Evolutionary conservation across 2,888 invertebrate species (phyloP).

Genomic region (Lamellibrachia columna): DNA sequence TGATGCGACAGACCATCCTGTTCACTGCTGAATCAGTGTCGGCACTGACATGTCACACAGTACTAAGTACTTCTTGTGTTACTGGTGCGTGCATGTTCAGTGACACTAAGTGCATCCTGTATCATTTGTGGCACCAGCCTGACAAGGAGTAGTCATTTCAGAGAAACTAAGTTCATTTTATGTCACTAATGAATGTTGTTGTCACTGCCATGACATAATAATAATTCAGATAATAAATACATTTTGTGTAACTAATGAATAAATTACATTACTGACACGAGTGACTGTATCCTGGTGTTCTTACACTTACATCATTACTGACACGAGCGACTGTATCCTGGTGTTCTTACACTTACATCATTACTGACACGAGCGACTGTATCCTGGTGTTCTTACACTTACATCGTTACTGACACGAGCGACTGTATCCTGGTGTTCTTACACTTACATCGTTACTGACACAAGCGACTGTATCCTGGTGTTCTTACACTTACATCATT

Average conservation of each 20-base stretch:
- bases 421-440: too few relatives aligned
- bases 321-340: too few relatives aligned
- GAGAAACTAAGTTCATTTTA: background rate
- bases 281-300: too few relatives aligned
- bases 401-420: too few relatives aligned
- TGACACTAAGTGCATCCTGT: background rate
- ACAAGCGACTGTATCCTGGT: too few relatives aligned
- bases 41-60: too few relatives aligned
- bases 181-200: background rate
- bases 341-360: too few relatives aligned
- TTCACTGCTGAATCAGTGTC: background rate
- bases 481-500: too few relatives aligned
- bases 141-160: background rate
- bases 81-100: background rate
- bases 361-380: too few relatives aligned
- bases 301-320: too few relatives aligned
- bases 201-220: background rate
- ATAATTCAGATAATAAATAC: background rate
- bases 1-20: background rate
- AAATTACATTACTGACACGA: background rate
- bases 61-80: background rate
- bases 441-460: too few relatives aligned
- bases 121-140: background rate
- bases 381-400: too few relatives aligned
- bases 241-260: background rate